Evolutionary conservation across 1,140 invertebrate genomes (phyloP).

Genomic region (Lepidurus arcticus): DNA sequence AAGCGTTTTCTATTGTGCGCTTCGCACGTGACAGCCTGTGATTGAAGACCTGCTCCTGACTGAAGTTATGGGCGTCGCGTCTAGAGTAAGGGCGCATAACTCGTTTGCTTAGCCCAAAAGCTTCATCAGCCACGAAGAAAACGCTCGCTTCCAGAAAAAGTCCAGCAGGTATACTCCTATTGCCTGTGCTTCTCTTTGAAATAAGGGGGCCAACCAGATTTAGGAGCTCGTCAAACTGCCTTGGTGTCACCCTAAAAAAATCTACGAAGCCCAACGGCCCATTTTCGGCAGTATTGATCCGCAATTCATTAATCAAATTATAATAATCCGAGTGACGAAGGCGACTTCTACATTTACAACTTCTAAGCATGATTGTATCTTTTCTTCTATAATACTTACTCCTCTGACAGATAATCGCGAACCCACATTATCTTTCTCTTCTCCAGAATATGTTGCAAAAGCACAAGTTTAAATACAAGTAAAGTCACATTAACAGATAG

Average conservation of each 20-base stretch:
- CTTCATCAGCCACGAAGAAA: conserved; percentile 41
- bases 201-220: conserved; percentile 25
- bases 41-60: conserved; percentile 38
- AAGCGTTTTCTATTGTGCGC: conserved; percentile 41
- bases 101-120: conserved; percentile 38
- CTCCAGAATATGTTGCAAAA: neutral
- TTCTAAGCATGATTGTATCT: neutral
- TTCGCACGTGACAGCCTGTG: conserved; percentile 40
- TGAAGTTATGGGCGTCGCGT: conserved; percentile 30
- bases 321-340: neutral
- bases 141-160: neutral
- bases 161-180: conserved; percentile 21
- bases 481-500: neutral
- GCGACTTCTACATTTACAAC: neutral
- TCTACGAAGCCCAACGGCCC: neutral
- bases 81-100: conserved; percentile 39
- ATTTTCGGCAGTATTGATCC: neutral
- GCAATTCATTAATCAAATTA: neutral
- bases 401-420: neutral
- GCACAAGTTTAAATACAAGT: neutral
- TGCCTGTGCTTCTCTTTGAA: conserved; percentile 27
- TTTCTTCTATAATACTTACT: neutral
- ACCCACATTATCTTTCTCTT: neutral
- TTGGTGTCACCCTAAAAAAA: conserved; percentile 27
- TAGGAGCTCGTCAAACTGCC: conserved; percentile 31